Base-by-base conservation (phyloP, 1,140 invertebrate species). In the Euglossa dilemma region DNA sequence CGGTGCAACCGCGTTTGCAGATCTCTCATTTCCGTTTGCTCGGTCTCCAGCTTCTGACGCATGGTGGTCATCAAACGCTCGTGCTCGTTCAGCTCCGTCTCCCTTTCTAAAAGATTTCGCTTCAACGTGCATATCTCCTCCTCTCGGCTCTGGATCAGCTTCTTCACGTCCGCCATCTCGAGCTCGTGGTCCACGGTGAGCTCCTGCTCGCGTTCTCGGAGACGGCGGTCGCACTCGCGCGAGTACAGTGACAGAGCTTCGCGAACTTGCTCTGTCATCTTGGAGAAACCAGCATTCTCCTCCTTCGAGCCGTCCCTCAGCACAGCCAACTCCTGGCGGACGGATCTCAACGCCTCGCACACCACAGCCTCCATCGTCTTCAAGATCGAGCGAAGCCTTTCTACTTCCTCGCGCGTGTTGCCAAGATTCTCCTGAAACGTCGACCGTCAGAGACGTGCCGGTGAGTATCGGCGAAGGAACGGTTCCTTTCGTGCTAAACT, bases 181-280 rank as follows among this genome's bases (percentile, higher is more conserved):
- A 96, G 89, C 89, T 97, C 96, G 87, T 97, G 96, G 85, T 96
- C 96, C 16, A 96, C 93, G 18, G 95, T 95, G 14, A 96, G 83
- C 80, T 95, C 94, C 72, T 96, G 95, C 9, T 96, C 94, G 63
- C 95, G 94, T 86, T 96, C 95, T 14, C 95, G 93, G 67, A 96
- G 94, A 69, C 94, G 94, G 9, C 94, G 88, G 64, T 95, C 95
- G 23, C 92, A 94, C 84, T 96, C 95, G 45, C 91, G 87, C 43
- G 95, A 95, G 59, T 95, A 94, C 71, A 95, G 92, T 36, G 95
- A 93, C 88, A 95, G 95, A 6, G 95, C 94, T 76, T 95, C 93
- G 82, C 93, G 93, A 45, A 97, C 90, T 54, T 95, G 93, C 47
- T 95, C 92, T 85, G 95, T 94, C 79, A 96, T 94, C 28, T 94